Conservation (phyloP, 1,140 invertebrate species). For the Dermatophagoides farinae region DNA sequence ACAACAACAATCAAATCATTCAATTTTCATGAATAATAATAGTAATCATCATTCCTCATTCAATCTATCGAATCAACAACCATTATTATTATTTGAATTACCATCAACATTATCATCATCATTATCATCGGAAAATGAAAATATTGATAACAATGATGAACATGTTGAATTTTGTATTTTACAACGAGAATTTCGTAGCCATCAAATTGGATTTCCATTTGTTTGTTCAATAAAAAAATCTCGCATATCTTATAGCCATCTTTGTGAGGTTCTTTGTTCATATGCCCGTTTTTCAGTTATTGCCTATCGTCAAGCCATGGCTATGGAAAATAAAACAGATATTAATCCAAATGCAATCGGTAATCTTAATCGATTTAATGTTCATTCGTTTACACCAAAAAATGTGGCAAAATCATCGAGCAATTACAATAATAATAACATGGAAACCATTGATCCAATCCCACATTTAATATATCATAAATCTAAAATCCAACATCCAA, state of each 20-base stretch:
- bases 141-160: conserved; percentile 17
- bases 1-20: background rate
- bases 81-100: conserved; percentile 27
- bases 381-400: too few species aligned
- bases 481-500: background rate
- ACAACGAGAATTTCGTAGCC: background rate
- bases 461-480: background rate
- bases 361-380: too few species aligned
- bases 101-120: too few species aligned
- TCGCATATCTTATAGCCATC: conserved; percentile 28
- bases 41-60: background rate
- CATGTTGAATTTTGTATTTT: background rate
- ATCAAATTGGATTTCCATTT: conserved; percentile 29
- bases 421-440: background rate
- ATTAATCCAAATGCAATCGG: background rate
- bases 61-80: background rate
- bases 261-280: conserved; percentile 28
- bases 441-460: background rate
- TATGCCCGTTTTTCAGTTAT: conserved; percentile 24
- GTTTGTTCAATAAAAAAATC: conserved; percentile 30
- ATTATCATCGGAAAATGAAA: background rate
- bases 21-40: background rate
- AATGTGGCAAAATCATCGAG: too few species aligned
- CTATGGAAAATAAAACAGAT: background rate
- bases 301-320: background rate